These are phyloP conservation scores for Etheostoma cragini DNA, from an alignment of 2,113 vertebrate species.

Conservation along the genomic window DNA sequence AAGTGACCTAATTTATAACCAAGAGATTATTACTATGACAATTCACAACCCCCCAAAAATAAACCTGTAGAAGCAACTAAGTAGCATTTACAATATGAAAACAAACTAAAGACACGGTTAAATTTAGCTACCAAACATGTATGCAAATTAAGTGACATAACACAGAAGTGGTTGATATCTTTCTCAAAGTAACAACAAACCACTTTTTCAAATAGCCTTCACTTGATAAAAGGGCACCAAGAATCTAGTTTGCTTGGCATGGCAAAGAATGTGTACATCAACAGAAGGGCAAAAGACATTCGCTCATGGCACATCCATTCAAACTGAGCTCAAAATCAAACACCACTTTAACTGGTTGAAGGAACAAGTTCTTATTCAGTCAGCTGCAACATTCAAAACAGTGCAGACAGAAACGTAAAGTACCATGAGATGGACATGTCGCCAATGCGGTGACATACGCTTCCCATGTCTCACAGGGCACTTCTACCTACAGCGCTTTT, in stretches of 20 bases:
- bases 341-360: slow-evolving; percentile 54
- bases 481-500: slow-evolving; percentile 70
- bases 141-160: slow-evolving; percentile 70
- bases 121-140: slow-evolving; percentile 72
- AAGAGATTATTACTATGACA: slow-evolving; percentile 54
- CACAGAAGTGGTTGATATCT: slow-evolving; percentile 70
- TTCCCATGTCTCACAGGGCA: slow-evolving; percentile 42
- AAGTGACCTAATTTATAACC: slow-evolving; percentile 70
- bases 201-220: slow-evolving; percentile 71
- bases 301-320: slow-evolving; percentile 75
- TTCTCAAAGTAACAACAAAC: slow-evolving; percentile 64
- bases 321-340: slow-evolving; percentile 70
- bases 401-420: slow-evolving; percentile 70
- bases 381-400: slow-evolving; percentile 68
- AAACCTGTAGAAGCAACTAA: slow-evolving; percentile 69
- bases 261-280: slow-evolving; percentile 65
- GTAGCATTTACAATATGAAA: slow-evolving; percentile 75
- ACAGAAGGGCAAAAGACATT: slow-evolving; percentile 74
- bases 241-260: slow-evolving; percentile 65
- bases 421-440: slow-evolving; percentile 8
- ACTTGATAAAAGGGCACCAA: slow-evolving; percentile 70
- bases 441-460: background rate
- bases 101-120: slow-evolving; percentile 63
- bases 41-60: slow-evolving; percentile 43
- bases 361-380: slow-evolving; percentile 63